Evolutionary conservation across 2,797 vertebrate species (phyloP), one percentile per base, ranked within the genome.

Genomic region (Emys orbicularis): DNA sequence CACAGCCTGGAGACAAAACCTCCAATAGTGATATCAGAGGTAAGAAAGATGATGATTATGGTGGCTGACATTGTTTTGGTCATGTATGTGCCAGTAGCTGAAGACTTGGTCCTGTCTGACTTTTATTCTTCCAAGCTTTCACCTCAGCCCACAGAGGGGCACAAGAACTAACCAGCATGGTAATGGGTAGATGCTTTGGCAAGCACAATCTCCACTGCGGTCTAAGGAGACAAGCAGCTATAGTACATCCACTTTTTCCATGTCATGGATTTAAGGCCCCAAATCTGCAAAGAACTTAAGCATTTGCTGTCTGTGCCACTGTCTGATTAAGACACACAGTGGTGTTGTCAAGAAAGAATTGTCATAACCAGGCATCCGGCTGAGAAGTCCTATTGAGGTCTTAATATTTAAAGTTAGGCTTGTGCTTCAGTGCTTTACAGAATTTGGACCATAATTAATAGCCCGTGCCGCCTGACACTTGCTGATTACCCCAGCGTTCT

Each of bases 51-150:
- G 1, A 0, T 34, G n/a, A 12, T 44, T 50, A 52, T 11, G 72
- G 52, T 47, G 5, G 1, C 2, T 74, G 44, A 2, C n/a, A 4
- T 1, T 0, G 65, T 92, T 87, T 65, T 52, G 77, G 77, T 82
- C 0, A 0, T 1, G 1, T 4, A 57, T 27, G 27, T 47, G 54
- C 44, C 56, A 44, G 11, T 12, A 21, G 27, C 44, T 47, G 74
- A 27, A 77, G 74, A 61, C 10, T 3, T 47, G 37, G 80, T 44
- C 41, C 27, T 18, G 4, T 59, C 5, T 31, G 41, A 18, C 25
- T 44, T 12, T 27, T 31, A 37, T 56, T 82, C 54, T 82, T 59
- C 29, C 15, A n/a, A 7, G 37, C 80, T 53, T 57, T 29, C 53
- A 31, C 16, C 25, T 41, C n/a, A 56, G 37, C 50, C 12, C 21